Percentiles rank a stretch among this genome's conserved stretches.
Conservation (phyloP, 2,113 vertebrate genomes). For the Australoheros scitulus region DNA sequence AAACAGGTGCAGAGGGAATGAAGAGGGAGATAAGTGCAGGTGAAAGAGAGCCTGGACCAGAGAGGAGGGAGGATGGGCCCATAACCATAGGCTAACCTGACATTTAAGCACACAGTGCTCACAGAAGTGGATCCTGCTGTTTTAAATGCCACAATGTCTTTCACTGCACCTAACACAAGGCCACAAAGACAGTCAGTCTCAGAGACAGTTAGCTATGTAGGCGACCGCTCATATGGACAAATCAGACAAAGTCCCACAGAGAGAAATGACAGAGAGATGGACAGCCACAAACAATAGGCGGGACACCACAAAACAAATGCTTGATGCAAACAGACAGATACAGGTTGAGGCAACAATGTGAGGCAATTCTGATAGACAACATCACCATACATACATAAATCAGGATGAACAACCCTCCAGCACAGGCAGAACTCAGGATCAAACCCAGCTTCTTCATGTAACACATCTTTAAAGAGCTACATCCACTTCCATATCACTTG, state of each 20-base stretch:
- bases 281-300: constrained; percentile 20
- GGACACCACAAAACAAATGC: neutral
- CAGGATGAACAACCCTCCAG: neutral
- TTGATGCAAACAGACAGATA: constrained; percentile 16
- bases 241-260: constrained; percentile 12
- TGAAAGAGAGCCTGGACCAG: neutral
- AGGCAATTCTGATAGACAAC: constrained; percentile 23
- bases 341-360: constrained; percentile 12
- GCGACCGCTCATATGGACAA: constrained; percentile 29
- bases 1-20: too few relatives aligned
- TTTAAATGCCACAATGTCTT: constrained; percentile 68
- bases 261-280: constrained; percentile 19
- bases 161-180: constrained; percentile 43
- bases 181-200: constrained; percentile 7
- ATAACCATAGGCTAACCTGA: constrained; percentile 56
- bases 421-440: neutral
- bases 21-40: constrained; percentile 7
- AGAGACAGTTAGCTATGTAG: constrained; percentile 5
- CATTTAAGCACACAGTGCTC: constrained; percentile 60
- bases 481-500: too few relatives aligned
- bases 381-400: neutral
- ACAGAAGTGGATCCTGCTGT: constrained; percentile 49
- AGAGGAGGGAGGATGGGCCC: neutral
- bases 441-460: neutral
- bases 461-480: neutral